Percentiles rank a stretch among this genome's conserved stretches.
These are phyloP conservation scores for Characodon lateralis DNA, from an alignment of 2,797 vertebrate genomes.

Conservation along the genomic window DNA sequence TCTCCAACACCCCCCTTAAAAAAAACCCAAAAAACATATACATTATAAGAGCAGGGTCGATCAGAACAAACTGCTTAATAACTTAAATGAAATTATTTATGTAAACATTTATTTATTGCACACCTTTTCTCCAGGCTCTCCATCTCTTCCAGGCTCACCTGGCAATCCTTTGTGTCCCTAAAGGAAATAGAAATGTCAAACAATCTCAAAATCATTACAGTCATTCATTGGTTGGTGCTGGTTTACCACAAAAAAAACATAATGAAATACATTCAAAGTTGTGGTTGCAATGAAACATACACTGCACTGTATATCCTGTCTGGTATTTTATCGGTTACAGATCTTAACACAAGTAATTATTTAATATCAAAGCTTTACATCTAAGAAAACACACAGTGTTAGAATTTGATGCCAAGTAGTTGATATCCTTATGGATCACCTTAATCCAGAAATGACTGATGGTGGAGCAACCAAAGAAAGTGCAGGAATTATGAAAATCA, in stretches of 20 bases:
- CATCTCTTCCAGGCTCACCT: constrained; percentile 74
- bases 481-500: background rate
- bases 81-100: constrained; percentile 4
- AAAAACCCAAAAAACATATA: constrained; percentile 13
- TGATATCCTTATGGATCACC: background rate
- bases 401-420: too few relatives aligned
- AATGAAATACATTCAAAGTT: too few relatives aligned
- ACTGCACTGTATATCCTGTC: too few relatives aligned
- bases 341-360: too few relatives aligned
- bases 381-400: too few relatives aligned
- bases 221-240: background rate
- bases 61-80: constrained; percentile 6
- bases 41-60: constrained; percentile 5
- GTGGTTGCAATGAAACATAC: too few relatives aligned
- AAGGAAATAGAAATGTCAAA: constrained; percentile 4
- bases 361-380: too few relatives aligned
- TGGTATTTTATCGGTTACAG: too few relatives aligned
- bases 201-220: background rate
- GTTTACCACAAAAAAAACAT: background rate
- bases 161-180: constrained; percentile 81
- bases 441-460: background rate
- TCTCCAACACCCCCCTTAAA: constrained; percentile 77
- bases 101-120: background rate
- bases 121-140: constrained; percentile 79
- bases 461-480: background rate